Evolutionary conservation across 2,888 invertebrate species (phyloP).

Genomic region (Tupiocoris notatus): DNA sequence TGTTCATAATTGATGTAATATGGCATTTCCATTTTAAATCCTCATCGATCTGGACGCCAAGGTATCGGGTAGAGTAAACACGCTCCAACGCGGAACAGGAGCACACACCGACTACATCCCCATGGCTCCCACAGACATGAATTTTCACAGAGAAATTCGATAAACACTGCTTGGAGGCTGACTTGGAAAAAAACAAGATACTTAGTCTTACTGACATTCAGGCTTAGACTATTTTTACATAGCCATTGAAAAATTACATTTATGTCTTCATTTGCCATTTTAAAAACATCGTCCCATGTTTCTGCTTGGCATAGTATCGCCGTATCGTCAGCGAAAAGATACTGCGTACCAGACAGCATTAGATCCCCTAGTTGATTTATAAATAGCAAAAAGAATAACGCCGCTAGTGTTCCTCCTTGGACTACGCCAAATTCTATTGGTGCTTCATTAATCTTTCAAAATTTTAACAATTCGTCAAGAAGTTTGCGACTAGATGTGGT

Average conservation of each 20-base stretch:
- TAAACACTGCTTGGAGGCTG: too few relatives aligned
- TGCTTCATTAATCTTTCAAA: too few relatives aligned
- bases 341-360: background rate
- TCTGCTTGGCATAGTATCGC: conserved; percentile 15
- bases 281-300: conserved; percentile 35
- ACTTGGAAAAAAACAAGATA: conserved; percentile 18
- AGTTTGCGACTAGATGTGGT: too few relatives aligned
- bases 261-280: conserved; percentile 11
- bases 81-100: too few relatives aligned
- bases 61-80: too few relatives aligned
- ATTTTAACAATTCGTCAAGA: too few relatives aligned
- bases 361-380: conserved; percentile 25
- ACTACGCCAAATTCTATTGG: conserved; percentile 28
- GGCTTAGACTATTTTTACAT: conserved; percentile 26
- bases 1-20: too few relatives aligned
- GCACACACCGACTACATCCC: too few relatives aligned
- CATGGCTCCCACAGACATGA: too few relatives aligned
- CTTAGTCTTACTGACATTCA: conserved; percentile 38
- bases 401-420: conserved; percentile 29
- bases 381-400: conserved; percentile 34
- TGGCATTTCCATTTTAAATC: too few relatives aligned
- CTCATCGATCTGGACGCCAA: too few relatives aligned
- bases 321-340: conserved; percentile 34
- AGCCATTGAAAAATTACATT: conserved; percentile 21
- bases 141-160: too few relatives aligned